Evolutionary conservation across 1,140 invertebrate species (phyloP).

Genomic region (Drosophila lini): DNA sequence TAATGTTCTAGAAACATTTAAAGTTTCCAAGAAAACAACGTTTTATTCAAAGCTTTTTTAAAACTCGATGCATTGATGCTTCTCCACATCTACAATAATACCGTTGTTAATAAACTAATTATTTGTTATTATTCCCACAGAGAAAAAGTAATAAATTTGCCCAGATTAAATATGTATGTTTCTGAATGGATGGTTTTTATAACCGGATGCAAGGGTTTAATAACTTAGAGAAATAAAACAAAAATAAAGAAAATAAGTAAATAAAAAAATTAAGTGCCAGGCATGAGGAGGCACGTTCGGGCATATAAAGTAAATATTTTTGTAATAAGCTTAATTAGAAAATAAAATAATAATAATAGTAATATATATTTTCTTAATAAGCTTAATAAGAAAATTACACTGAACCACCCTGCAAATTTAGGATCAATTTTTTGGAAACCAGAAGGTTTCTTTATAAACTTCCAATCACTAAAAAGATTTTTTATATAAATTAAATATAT

Average conservation of each 20-base stretch:
- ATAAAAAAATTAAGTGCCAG: background rate
- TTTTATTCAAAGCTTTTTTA: background rate
- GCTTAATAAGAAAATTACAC: background rate
- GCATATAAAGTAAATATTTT: background rate
- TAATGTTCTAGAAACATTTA: too few species aligned
- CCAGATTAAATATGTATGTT: background rate
- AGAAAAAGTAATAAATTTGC: background rate
- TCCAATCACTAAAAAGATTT: background rate
- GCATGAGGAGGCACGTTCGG: background rate
- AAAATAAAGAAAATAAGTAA: background rate
- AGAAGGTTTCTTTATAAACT: background rate
- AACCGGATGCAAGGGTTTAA: background rate
- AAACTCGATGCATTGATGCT: background rate
- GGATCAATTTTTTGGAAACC: background rate
- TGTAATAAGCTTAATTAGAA: background rate
- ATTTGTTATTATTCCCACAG: background rate
- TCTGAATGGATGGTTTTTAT: slow-evolving; percentile 1
- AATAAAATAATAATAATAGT: background rate
- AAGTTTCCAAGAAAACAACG: background rate
- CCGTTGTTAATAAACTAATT: background rate
- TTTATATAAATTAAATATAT: background rate
- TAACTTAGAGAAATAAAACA: background rate
- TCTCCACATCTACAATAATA: background rate
- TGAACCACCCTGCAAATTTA: background rate
- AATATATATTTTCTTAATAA: background rate